Evolutionary conservation across 2,888 invertebrate species (phyloP), one percentile per base, ranked within the genome.

Genomic region (Lasioglossum marginatum): DNA sequence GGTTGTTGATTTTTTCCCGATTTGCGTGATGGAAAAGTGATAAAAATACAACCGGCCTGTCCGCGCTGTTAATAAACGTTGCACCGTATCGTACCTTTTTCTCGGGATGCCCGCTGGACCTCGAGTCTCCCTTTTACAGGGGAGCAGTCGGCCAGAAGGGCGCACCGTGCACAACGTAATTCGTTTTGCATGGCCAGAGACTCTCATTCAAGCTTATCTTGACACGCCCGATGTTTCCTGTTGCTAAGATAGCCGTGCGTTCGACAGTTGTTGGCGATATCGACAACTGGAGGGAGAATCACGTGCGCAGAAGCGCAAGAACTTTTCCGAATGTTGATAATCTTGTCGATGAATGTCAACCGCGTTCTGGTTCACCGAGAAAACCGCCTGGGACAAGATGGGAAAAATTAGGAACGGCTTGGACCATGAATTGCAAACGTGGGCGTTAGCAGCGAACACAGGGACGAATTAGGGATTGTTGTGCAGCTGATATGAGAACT

Each of bases 221-320:
- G 91, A 74, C 91, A 87, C 90, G 88, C 90, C 90, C 90, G 87
- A 76, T 83, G 86, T 90, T 92, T 93, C 90, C 90, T 90, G 85
- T 90, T 83, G 79, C 82, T 66, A 72, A 31, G 91, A 92, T 92
- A 92, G 87, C 71, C 81, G 52, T 88, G 83, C 45, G 79, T 86
- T 88, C 86, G 89, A 90, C 89, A 80, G 76, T 66, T 82, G 87
- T 86, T 86, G 87, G 88, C 79, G 89, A 77, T 74, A 78, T 48
- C 81, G 76, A 27, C 66, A 60, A 63, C 52, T 66, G 76, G 79
- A 73, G 70, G 60, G 79, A 31, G 63, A 31, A 68, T 87, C 76
- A 77, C 75, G 75, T 60, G 79, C 82, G 66, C 70, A 75, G 75
- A 85, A 85, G 73, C 77, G 57, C 72, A 70, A 77, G 40, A 52